Base-by-base conservation (phyloP, 2,888 invertebrate species). In the Sesia bembeciformis region DNA sequence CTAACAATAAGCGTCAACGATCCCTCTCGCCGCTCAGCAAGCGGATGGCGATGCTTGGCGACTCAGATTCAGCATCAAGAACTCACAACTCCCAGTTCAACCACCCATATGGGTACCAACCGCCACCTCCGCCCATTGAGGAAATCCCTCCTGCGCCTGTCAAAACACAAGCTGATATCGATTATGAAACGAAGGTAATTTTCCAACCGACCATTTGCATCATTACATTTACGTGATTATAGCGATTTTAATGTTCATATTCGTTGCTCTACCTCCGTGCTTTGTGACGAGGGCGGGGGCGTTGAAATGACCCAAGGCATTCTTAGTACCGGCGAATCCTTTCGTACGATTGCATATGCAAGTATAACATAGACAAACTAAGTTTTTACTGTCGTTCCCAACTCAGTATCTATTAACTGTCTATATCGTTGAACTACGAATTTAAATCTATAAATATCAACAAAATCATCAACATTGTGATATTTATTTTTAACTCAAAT, bases 11-110 rank as follows among this genome's bases (percentile, higher is more conserved):
- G 72, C 91, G 93, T 54, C 93, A 94, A 66, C 92, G 93, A 5
- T 96, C 96, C 0, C 81, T 95, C 53, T 96, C 95, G 41, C 96
- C 96, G 1, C 86, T 96, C 40, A 95, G 95, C 81, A 96, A 96
- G 75, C 92, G 95, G 6, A 94, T 96, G 94, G 95, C 94, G 39
- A 90, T 93, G 85, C 90, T 94, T 80, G 86, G 93, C 55, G 92
- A 92, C 52, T 86, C 87, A 1, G 82, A 89, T 60, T 74, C 79
- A 0, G 76, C 81, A 3, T 74, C 86, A 2, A 74, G 89, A 8
- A 90, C 88, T 0, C 91, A 91, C 66, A 92, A 88, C 80, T 92
- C 91, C 4, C 93, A 94, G 69, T 94, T 93, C 77, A 94, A 93
- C 78, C 94, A 94, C 72, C 93, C 91, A 0, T 91, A 90, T 64